Base-by-base conservation (phyloP, 2,113 vertebrate genomes). In the Garra rufa region DNA sequence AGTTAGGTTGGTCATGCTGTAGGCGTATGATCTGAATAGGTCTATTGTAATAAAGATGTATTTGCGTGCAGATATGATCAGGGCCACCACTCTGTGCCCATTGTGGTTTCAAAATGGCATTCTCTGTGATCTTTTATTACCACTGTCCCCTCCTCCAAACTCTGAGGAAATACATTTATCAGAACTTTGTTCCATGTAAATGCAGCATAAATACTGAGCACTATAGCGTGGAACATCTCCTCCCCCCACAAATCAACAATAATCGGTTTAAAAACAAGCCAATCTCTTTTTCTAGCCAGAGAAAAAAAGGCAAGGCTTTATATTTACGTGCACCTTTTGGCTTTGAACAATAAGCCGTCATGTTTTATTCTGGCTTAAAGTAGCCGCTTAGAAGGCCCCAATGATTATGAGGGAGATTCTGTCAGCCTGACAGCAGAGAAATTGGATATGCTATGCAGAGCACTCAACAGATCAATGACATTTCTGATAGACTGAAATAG, bases 91-190 rank as follows among this genome's bases (percentile, higher is more conserved):
- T 74, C 84, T 79, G 76, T 89, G 87, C 86, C 84, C 85, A 88
- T 90, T 87, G 52, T 75, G 19, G 38, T 67, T 86, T 88, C 88
- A 89, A 89, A 90, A 86, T 89, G 34, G 76, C 73, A 26, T 81
- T 44, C 65, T 63, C 85, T 43, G 8, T 85, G 70, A 50, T 44
- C 15, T 86, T 57, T 24, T 2, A 87, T 82, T 50, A 69, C 65
- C 67, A 11, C 57, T n/a, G 0, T 26, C 57, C 61, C 61, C 26
- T 13, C 26, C 61, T 65, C 43, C 13, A 74, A 74, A 48, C n/a
- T 44, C 43, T 24, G 38, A 26, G 21, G 6, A 73, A 73, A 44
- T 44, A 17, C 13, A 65, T 65, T 30, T 30, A 65, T 65, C 61
- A 65, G 17, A 65, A 74, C n/a, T 9, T 17, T 46, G 24, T 17